These are phyloP conservation scores for Sitophilus oryzae DNA, from an alignment of 1,140 invertebrate species.

Conservation along the genomic window DNA sequence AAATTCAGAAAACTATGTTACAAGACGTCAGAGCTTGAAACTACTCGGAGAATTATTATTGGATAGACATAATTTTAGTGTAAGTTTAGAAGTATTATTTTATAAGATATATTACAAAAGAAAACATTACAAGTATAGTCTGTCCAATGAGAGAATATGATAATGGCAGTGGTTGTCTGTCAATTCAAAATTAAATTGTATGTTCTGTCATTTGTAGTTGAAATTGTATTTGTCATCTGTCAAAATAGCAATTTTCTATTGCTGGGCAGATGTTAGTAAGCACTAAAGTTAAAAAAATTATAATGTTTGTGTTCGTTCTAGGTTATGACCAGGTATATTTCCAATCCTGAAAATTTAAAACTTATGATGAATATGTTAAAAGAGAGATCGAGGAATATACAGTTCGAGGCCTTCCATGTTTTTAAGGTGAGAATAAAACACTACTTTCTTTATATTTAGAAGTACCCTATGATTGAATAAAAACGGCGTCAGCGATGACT, in stretches of 20 bases:
- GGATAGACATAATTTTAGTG: conserved; percentile 98
- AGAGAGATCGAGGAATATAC: conserved; percentile 98
- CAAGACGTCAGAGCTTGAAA: conserved; percentile 93
- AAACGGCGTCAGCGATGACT: too few relatives aligned
- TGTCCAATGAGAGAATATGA: too few relatives aligned
- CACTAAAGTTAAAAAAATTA: too few relatives aligned
- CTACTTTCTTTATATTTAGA: conserved; percentile 3
- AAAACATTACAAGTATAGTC: too few relatives aligned
- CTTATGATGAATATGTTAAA: conserved; percentile 99
- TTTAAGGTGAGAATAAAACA: conserved; percentile 79
- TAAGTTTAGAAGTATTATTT: conserved; percentile 48
- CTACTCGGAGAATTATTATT: conserved; percentile 93
- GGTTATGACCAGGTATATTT: conserved; percentile 98
- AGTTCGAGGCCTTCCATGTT: conserved; percentile 99
- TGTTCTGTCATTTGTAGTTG: too few relatives aligned
- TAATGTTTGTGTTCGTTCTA: conserved; percentile 45
- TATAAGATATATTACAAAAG: too few relatives aligned
- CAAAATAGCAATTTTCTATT: too few relatives aligned
- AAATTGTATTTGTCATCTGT: too few relatives aligned
- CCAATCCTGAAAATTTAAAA: conserved; percentile 98
- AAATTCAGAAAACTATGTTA: conserved; percentile 99
- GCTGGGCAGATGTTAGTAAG: too few relatives aligned
- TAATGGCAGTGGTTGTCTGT: too few relatives aligned
- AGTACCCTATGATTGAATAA: too few relatives aligned
- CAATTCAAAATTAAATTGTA: too few relatives aligned